Percentiles rank a stretch among this genome's conserved stretches.
These are phyloP conservation scores for Ruditapes philippinarum DNA, from an alignment of 1,140 invertebrate species.

Conservation along the genomic window DNA sequence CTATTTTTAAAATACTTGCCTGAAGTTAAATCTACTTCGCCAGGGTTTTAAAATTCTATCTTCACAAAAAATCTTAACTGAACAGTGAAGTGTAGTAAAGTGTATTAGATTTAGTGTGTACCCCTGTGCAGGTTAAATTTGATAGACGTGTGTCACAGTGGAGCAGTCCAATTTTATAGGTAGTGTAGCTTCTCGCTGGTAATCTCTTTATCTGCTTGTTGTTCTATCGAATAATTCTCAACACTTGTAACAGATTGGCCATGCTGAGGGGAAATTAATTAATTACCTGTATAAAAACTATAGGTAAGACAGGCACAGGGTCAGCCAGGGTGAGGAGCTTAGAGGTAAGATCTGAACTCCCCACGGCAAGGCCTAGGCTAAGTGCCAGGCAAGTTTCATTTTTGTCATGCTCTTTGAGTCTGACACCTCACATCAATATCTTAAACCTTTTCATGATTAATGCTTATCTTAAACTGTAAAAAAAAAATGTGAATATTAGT, in stretches of 20 bases:
- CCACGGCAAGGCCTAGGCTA: constrained; percentile 63
- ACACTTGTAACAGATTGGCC: constrained; percentile 18
- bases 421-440: constrained; percentile 86
- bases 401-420: constrained; percentile 85
- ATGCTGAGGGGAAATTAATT: constrained; percentile 31
- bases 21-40: constrained; percentile 6
- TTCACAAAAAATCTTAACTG: background rate
- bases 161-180: constrained; percentile 80
- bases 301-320: background rate
- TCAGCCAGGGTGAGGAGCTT: too few relatives aligned
- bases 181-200: constrained; percentile 53
- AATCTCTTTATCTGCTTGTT: constrained; percentile 15
- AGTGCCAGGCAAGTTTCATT: constrained; percentile 85
- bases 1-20: background rate
- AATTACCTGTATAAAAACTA: background rate
- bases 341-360: background rate
- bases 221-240: background rate
- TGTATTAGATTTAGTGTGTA: constrained; percentile 76
- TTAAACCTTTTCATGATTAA: constrained; percentile 83
- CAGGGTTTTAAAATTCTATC: background rate
- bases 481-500: constrained; percentile 70
- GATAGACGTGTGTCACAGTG: constrained; percentile 85
- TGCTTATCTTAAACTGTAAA: constrained; percentile 82
- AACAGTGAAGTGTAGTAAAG: constrained; percentile 41
- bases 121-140: constrained; percentile 84